phyloP scores from a whole-genome alignment of 2,113 vertebrate genomes.

The Engraulis encrasicolus region DNA sequence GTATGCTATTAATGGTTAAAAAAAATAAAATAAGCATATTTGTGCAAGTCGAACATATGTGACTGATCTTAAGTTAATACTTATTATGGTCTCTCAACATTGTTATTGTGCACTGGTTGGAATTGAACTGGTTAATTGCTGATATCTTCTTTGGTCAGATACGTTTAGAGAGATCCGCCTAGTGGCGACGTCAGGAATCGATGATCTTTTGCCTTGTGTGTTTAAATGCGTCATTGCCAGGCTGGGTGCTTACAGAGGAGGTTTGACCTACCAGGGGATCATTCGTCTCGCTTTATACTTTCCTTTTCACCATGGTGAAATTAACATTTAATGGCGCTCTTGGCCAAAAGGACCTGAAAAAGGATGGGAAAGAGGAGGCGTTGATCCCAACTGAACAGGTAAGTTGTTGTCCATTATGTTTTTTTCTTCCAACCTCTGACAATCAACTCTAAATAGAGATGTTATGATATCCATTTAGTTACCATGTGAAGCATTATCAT shows the following conservation, averaged over 20 bases:
- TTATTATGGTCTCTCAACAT: too few species aligned
- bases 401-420: conserved; percentile 30
- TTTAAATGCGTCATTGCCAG: conserved; percentile 18
- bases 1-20: too few species aligned
- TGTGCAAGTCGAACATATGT: too few species aligned
- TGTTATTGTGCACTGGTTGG: not conserved
- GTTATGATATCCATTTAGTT: not conserved
- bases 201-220: conserved; percentile 17
- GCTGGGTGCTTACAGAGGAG: not conserved
- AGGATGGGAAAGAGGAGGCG: conserved; percentile 46
- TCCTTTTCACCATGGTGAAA: conserved; percentile 53
- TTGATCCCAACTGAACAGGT: conserved; percentile 54
- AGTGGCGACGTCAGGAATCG: not conserved
- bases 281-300: not conserved
- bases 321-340: conserved; percentile 52
- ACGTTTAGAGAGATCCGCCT: not conserved
- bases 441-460: not conserved
- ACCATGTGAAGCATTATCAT: not conserved
- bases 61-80: too few species aligned
- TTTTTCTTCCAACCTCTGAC: not conserved
- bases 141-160: not conserved
- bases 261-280: not conserved
- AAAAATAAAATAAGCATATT: too few species aligned
- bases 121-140: not conserved
- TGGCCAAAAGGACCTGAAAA: conserved; percentile 52